Percentiles rank a stretch among this genome's conserved stretches.
Evolutionary conservation across 2,888 invertebrate genomes (phyloP).

Genomic region (Mamestra brassicae): DNA sequence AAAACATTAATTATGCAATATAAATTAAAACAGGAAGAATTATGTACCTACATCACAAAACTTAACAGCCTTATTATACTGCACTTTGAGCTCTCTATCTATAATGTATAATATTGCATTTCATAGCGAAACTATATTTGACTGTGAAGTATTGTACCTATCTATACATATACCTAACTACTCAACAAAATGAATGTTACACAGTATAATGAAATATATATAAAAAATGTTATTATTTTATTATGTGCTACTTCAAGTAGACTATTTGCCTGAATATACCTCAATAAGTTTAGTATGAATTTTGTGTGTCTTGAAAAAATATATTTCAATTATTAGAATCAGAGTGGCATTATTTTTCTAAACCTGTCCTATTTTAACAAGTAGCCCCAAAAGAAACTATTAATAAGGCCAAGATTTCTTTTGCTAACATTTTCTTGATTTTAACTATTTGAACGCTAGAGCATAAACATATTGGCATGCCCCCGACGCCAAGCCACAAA

Average conservation of each 20-base stretch:
- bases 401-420: background rate
- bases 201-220: slow-evolving; percentile 75
- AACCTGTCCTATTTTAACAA: slow-evolving; percentile 11
- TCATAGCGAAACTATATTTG: slow-evolving; percentile 76
- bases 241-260: slow-evolving; percentile 83
- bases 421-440: too few species aligned
- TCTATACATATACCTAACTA: slow-evolving; percentile 66
- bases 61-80: slow-evolving; percentile 71
- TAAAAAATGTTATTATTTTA: slow-evolving; percentile 81
- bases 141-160: slow-evolving; percentile 73
- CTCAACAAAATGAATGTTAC: slow-evolving; percentile 74
- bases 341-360: slow-evolving; percentile 75
- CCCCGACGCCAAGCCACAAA: too few species aligned
- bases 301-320: slow-evolving; percentile 87
- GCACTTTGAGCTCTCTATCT: slow-evolving; percentile 82
- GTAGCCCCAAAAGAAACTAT: background rate
- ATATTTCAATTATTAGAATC: slow-evolving; percentile 85
- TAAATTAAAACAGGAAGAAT: slow-evolving; percentile 66
- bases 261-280: slow-evolving; percentile 88
- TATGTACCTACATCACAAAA: slow-evolving; percentile 79
- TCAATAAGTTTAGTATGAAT: slow-evolving; percentile 89
- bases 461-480: too few species aligned
- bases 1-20: slow-evolving; percentile 70
- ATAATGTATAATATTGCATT: slow-evolving; percentile 77
- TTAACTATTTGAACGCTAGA: too few species aligned